Conservation (phyloP, 35 echinoderm and acorn worm species). For the Heliocidaris tuberculata region DNA sequence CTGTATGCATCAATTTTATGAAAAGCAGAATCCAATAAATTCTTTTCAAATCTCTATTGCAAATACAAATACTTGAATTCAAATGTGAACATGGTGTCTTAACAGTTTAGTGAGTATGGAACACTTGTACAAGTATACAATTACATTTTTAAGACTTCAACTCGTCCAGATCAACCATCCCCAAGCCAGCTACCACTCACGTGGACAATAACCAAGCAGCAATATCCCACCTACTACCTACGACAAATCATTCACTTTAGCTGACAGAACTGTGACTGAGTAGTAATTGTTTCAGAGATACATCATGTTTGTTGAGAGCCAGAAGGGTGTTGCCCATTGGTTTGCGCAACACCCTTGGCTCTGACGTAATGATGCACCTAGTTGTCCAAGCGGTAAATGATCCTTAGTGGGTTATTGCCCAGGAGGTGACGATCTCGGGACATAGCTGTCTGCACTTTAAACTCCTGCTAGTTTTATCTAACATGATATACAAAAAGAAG, state of each 20-base stretch:
- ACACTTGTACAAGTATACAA: neutral
- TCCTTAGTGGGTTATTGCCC: too few relatives aligned
- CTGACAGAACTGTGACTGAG: too few relatives aligned
- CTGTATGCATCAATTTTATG: neutral
- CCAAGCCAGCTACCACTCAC: neutral
- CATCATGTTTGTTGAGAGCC: too few relatives aligned
- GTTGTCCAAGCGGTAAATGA: too few relatives aligned
- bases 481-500: too few relatives aligned
- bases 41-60: neutral
- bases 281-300: too few relatives aligned
- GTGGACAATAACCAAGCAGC: neutral
- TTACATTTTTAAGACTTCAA: neutral
- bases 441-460: too few relatives aligned
- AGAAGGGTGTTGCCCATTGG: too few relatives aligned
- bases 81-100: neutral
- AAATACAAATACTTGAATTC: neutral
- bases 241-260: neutral
- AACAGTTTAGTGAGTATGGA: neutral
- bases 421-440: too few relatives aligned
- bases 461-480: too few relatives aligned
- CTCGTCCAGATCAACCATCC: neutral
- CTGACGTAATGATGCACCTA: too few relatives aligned
- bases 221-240: neutral
- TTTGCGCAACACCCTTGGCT: too few relatives aligned
- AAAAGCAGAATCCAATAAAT: constrained; percentile 2